Base-by-base conservation (phyloP, 1,140 invertebrate species). In the Aphelenchoides fujianensis region DNA sequence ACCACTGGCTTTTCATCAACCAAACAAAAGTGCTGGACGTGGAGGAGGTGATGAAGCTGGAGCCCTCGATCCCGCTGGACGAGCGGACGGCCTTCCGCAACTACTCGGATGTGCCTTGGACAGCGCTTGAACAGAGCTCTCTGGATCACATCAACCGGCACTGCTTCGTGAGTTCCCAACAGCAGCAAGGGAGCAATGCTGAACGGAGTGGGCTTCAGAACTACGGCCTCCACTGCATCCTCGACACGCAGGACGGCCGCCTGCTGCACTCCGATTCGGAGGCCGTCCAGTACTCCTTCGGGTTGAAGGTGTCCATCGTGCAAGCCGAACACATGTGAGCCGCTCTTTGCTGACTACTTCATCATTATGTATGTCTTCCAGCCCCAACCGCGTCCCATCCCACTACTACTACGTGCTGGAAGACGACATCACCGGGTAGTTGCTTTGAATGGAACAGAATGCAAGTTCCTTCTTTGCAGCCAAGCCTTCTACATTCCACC, bases 361-460 rank as follows among this genome's bases (percentile, higher is more conserved):
- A 7, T 16, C 28, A 59, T 59, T 59, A 59, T 23, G 5, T 19
- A 59, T 7, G 7, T 30, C 55, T 5, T 23, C 34, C 34, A 7
- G 5, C 23, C 7, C 5, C 5, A 59, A 5, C 55, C 34, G 34
- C 55, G 19, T 23, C 27, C 5, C 5, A 16, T 5, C 27, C 7
- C 55, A 59, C 34, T 59, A 5, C 5, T 59, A 59, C 34, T 59
- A 59, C 23, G 55, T 59, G 19, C 28, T 59, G 28, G 55, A 59
- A 59, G 55, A 59, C 55, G 55, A 59, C 5, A 59, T 59, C 7
- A 59, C 55, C 5, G 55, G 19, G 5, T 59, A 7, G n/a, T n/a
- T n/a, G n/a, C n/a, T n/a, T n/a, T n/a, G n/a, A 48, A 48, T 48
- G 12, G 41, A 48, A 48, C 41, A 48, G 23, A n/a, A n/a, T n/a